Percentiles rank a stretch among this genome's conserved stretches.
These are phyloP conservation scores for Limenitis camilla DNA, from an alignment of 2,888 invertebrate species.

Conservation along the genomic window DNA sequence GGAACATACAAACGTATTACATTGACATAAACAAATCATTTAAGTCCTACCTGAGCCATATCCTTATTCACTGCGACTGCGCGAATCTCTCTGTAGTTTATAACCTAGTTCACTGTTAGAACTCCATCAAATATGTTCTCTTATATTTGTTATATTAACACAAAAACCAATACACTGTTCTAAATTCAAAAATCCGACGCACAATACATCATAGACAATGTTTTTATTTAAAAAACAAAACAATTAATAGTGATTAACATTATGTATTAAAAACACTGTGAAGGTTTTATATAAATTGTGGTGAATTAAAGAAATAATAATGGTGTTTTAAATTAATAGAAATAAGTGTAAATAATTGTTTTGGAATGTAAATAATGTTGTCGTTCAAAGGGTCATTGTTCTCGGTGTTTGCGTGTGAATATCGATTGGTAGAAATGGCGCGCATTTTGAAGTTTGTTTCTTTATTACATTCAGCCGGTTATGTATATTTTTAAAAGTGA, in stretches of 20 bases:
- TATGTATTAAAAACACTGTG: neutral
- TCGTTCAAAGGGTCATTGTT: slow-evolving; percentile 54
- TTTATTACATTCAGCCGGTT: slow-evolving; percentile 7
- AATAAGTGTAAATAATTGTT: neutral
- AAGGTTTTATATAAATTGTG: too few relatives aligned
- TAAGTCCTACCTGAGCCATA: neutral
- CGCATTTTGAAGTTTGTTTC: slow-evolving; percentile 41
- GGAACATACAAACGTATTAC: neutral
- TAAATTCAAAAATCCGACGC: too few relatives aligned
- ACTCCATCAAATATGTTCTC: slow-evolving; percentile 37
- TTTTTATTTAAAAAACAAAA: neutral
- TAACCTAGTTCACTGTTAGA: slow-evolving; percentile 50
- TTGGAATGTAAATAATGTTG: slow-evolving; percentile 27
- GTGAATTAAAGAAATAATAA: too few relatives aligned
- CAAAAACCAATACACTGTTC: too few relatives aligned
- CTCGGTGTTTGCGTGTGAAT: slow-evolving; percentile 43
- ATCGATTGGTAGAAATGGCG: slow-evolving; percentile 62
- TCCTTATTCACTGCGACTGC: slow-evolving; percentile 47
- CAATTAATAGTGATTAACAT: neutral
- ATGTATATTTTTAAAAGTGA: too few relatives aligned
- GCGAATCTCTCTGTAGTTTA: slow-evolving; percentile 55
- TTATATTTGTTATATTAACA: slow-evolving; percentile 11
- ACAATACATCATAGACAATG: neutral
- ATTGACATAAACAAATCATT: neutral
- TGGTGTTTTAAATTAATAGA: too few relatives aligned